A percentile compares a stretch with the other conserved stretches of the same genome.
phyloP scores from a whole-genome alignment of 1,140 invertebrate species.

The Calephelis virginiensis region DNA sequence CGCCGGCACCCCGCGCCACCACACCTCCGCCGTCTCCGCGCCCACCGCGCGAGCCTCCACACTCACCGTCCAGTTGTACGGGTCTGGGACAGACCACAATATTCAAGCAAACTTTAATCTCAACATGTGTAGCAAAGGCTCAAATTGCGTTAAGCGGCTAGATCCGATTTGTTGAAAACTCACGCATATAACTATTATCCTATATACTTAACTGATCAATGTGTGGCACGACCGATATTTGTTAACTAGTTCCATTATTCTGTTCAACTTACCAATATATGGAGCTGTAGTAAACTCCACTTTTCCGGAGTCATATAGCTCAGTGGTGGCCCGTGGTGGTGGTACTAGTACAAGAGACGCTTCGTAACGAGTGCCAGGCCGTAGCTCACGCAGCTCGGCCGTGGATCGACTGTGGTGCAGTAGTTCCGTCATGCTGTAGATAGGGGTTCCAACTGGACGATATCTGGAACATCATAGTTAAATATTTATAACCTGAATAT shows the following conservation, averaged over 20 bases:
- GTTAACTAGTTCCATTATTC: not conserved
- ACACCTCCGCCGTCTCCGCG: slow-evolving; percentile 86
- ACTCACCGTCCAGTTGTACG: slow-evolving; percentile 89
- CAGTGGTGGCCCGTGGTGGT: slow-evolving; percentile 46
- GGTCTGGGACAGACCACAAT: slow-evolving; percentile 71
- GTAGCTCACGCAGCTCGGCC: slow-evolving; percentile 52
- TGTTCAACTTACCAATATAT: slow-evolving; percentile 50
- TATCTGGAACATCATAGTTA: slow-evolving; percentile 42
- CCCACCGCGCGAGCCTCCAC: slow-evolving; percentile 87
- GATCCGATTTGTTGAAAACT: too few relatives aligned
- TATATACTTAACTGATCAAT: too few relatives aligned
- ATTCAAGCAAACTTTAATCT: too few relatives aligned
- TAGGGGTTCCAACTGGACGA: slow-evolving; percentile 64
- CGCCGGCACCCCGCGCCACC: slow-evolving; percentile 90
- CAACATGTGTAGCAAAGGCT: too few relatives aligned
- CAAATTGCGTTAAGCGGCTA: too few relatives aligned
- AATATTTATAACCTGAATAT: too few relatives aligned
- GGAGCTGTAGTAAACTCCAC: slow-evolving; percentile 61
- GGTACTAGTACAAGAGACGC: slow-evolving; percentile 60
- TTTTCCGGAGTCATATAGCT: slow-evolving; percentile 48
- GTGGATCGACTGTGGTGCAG: slow-evolving; percentile 60
- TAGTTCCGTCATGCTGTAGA: slow-evolving; percentile 70
- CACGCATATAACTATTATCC: too few relatives aligned
- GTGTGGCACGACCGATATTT: too few relatives aligned
- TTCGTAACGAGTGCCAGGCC: slow-evolving; percentile 52